Evolutionary conservation across 2,797 vertebrate species (phyloP), one percentile per base, ranked within the genome.

Genomic region (Gymnodraco acuticeps): DNA sequence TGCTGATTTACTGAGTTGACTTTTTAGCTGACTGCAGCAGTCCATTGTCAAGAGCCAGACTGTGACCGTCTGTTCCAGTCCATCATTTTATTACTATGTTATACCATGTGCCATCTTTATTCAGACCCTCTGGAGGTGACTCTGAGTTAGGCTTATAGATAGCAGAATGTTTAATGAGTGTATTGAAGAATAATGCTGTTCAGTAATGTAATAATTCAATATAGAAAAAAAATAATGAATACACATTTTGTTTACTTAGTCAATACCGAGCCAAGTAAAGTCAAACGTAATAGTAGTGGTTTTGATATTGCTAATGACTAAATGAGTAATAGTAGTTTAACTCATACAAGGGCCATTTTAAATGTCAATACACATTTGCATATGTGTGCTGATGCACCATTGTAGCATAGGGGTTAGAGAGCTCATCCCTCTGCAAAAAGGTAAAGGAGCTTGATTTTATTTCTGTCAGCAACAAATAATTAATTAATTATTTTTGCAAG

Each of bases 21-120:
- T 89, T 87, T 90, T 89, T 87, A 88, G 84, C 88, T 83, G 87
- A 88, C 73, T 85, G 80, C 75, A 85, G 82, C 84, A 85, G 79
- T 74, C 84, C 80, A 79, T 86, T 89, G 80, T 91, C 71, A 83
- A 67, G 63, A 88, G 83, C 82, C 89, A 88, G 84, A 82, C 74
- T 90, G 75, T 64, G 72, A 83, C 73, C 74, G 87, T 90, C 86
- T 90, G 82, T 89, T 89, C 64, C 31, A 83, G 75, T 83, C 77
- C 73, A 84, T 83, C 74, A 82, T 73, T 73, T 71, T 73, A 69
- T 70, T 45, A 6, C 53, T 75, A 31, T 78, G 67, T 23, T 52
- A 3, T 62, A 86, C 65, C 70, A 55, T 70, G 58, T 78, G 84
- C 74, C 70, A 70, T 79, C 58, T 77, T 71, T 77, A 80, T 81